Conservation (phyloP, 2,113 vertebrate species). For the Zeus faber region DNA sequence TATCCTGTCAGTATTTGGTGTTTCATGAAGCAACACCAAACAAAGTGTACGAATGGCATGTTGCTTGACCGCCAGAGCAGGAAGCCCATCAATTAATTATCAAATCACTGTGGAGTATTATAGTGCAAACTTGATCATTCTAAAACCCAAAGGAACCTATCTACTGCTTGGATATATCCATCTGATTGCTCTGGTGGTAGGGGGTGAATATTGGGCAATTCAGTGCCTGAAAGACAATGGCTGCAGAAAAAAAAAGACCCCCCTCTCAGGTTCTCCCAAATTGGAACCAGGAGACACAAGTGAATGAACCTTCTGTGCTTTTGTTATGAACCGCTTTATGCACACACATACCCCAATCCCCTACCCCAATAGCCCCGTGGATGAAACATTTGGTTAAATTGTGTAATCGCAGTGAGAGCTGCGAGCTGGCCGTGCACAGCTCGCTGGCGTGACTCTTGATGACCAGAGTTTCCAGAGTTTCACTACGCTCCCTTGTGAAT, state of each 20-base stretch:
- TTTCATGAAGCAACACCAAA: not conserved
- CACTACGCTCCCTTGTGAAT: conserved; percentile 29
- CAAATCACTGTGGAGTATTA: no score
- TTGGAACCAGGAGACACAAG: conserved; percentile 60
- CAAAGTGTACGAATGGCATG: no score
- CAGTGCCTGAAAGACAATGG: conserved; percentile 36
- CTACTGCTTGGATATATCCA: not conserved
- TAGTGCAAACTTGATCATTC: no score
- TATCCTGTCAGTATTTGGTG: conserved; percentile 6
- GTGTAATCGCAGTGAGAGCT: conserved; percentile 39
- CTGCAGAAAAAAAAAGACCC: conserved; percentile 13
- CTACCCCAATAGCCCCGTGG: no score
- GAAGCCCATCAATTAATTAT: no score
- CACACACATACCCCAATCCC: conserved; percentile 3
- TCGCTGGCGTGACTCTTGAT: conserved; percentile 27
- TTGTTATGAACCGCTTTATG: conserved; percentile 40
- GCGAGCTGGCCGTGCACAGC: conserved; percentile 31
- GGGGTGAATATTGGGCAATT: conserved; percentile 33
- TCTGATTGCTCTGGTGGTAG: not conserved
- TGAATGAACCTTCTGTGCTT: conserved; percentile 68
- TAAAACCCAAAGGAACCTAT: no score
- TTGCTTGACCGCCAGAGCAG: no score
- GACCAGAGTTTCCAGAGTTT: conserved; percentile 16
- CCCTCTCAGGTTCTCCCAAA: conserved; percentile 42
- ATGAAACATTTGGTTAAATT: conserved; percentile 41